A percentile compares a stretch with the other conserved stretches of the same genome.
Conservation (phyloP, 2,113 vertebrate species). For the Gobius niger region DNA sequence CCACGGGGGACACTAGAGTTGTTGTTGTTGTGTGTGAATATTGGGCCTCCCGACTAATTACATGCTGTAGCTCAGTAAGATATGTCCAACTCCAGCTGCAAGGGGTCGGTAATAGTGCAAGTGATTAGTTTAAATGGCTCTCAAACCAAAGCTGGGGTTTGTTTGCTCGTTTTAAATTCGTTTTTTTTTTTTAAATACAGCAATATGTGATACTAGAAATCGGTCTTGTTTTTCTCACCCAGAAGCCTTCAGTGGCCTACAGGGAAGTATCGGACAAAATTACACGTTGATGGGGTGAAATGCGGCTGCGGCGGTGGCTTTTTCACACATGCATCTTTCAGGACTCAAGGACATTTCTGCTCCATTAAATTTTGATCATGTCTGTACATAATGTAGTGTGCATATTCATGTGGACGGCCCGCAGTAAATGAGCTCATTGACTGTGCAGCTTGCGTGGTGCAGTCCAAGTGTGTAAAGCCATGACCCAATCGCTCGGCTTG, state of each 20-base stretch:
- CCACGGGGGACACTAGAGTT: slow-evolving; percentile 32
- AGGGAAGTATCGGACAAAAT: slow-evolving; percentile 46
- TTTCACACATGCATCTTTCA: slow-evolving; percentile 49
- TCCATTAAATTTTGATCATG: slow-evolving; percentile 52
- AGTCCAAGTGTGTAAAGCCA: slow-evolving; percentile 3
- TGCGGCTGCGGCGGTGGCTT: slow-evolving; percentile 30
- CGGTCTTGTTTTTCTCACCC: slow-evolving; percentile 12
- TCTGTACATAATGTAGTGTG: slow-evolving; percentile 34
- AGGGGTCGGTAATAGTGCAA: not conserved
- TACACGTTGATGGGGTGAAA: slow-evolving; percentile 31
- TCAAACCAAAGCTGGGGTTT: slow-evolving; percentile 7
- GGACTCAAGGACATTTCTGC: slow-evolving; percentile 65
- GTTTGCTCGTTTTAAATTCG: too few species aligned
- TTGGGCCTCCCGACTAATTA: slow-evolving; percentile 57
- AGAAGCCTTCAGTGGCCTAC: slow-evolving; percentile 34
- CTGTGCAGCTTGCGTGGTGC: slow-evolving; percentile 24
- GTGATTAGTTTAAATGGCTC: not conserved
- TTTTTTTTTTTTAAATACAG: too few species aligned
- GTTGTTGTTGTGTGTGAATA: slow-evolving; percentile 39
- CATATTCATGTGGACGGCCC: slow-evolving; percentile 38
- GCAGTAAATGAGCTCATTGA: slow-evolving; percentile 39
- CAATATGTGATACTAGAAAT: slow-evolving; percentile 19
- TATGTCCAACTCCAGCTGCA: not conserved
- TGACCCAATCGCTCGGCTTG: not conserved
- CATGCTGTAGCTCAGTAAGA: slow-evolving; percentile 11